These are phyloP conservation scores for Mimumesa dahlbomi DNA, from an alignment of 2,888 invertebrate species.

Conservation along the genomic window DNA sequence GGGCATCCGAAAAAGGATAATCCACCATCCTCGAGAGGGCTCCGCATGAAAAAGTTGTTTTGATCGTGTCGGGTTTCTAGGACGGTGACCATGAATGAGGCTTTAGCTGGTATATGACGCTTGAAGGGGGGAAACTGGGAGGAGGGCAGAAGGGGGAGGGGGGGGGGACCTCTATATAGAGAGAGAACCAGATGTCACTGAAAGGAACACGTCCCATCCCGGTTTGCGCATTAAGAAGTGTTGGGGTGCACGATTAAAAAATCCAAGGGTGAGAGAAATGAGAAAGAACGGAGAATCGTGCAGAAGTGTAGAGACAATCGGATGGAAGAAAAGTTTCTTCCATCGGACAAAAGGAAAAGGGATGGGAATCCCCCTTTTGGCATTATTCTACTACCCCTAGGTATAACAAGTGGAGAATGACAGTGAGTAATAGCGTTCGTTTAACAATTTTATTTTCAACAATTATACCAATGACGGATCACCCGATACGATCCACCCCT, in stretches of 20 bases:
- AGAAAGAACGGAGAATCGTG: slow-evolving; percentile 9
- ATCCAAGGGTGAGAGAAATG: slow-evolving; percentile 24
- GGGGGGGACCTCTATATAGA: slow-evolving; percentile 21
- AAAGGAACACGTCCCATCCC: slow-evolving; percentile 51
- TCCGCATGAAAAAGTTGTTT: slow-evolving; percentile 76
- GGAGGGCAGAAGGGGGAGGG: no score
- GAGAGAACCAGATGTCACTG: slow-evolving; percentile 63
- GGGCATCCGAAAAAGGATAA: slow-evolving; percentile 65
- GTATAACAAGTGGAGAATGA: slow-evolving; percentile 12
- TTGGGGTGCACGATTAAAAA: slow-evolving; percentile 52
- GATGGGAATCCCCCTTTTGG: background rate
- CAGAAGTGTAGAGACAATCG: slow-evolving; percentile 43
- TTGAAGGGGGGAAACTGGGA: slow-evolving; percentile 4
- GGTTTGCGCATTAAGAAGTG: slow-evolving; percentile 46
- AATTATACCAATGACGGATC: background rate
- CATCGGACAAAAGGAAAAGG: slow-evolving; percentile 2
- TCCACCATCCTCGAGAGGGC: slow-evolving; percentile 69
- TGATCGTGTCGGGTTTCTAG: slow-evolving; percentile 78
- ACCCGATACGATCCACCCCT: background rate
- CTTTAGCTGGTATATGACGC: slow-evolving; percentile 55
- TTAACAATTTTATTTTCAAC: background rate
- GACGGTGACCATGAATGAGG: slow-evolving; percentile 75
- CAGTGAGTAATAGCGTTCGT: slow-evolving; percentile 38
- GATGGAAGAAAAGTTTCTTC: slow-evolving; percentile 37
- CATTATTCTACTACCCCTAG: background rate